Base-by-base conservation (phyloP, 2,888 invertebrate genomes). In the Ectropis crepuscularia region DNA sequence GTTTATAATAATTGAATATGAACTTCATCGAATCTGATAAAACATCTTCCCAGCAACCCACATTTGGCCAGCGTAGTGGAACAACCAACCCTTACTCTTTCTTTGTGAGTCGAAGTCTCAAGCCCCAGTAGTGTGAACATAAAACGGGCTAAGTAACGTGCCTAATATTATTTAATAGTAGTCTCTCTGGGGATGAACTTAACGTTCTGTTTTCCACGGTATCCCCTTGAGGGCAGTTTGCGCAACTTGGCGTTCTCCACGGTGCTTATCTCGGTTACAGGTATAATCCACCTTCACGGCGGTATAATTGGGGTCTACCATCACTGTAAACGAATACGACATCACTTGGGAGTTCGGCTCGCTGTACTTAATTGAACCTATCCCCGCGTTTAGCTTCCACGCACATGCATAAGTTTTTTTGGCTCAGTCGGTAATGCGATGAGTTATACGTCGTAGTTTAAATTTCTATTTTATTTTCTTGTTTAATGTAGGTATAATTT, bases 181-280 rank as follows among this genome's bases (percentile, higher is more conserved):
- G 16, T 2, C 16, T 28, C 16, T 28, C 16, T 28, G 16, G 16
- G 16, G 16, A 4, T 28, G 16, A 28, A 53, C 11, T 8, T 43
- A 5, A 5, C 5, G 11, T 53, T 38, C 63, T 58, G 63, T 36
- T 7, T 45, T 46, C 53, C 11, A 46, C 36, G 11, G 9, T 37
- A 36, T 42, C 53, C 49, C 53, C 58, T 42, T 11, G 38, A 53
- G 58, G 39, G 58, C 36, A 28, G 39, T 57, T 53, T 58, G 9
- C 53, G 43, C 43, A 50, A 49, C 53, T 53, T 53, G 58, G 39
- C 49, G 53, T 54, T 63, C 37, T 58, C 45, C 39, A 16, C 45
- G 38, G 53, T 53, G 28, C 57, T 63, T 63, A 63, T 58, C 58
- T 58, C 12, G 45, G 58, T 58, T 54, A 53, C 58, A 58, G 58